Evolutionary conservation across 2,888 invertebrate species (phyloP).

Genomic region (Ochlodes sylvanus): DNA sequence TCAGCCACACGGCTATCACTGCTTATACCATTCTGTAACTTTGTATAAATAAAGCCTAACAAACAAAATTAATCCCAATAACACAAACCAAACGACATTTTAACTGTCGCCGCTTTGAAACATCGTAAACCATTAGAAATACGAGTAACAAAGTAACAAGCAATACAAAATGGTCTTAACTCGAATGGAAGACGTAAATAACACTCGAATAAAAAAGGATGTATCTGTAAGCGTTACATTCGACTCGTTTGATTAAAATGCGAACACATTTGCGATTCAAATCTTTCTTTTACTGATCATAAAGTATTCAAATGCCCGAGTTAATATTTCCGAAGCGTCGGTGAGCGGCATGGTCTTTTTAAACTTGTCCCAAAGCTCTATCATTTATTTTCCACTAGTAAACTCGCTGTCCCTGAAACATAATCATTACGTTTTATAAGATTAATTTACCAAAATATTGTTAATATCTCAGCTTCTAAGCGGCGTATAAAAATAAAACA

Average conservation of each 20-base stretch:
- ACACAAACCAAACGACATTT: slow-evolving; percentile 8
- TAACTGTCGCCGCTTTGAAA: slow-evolving; percentile 1
- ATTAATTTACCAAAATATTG: too few species aligned
- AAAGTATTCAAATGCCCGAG: slow-evolving; percentile 80
- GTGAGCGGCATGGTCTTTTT: slow-evolving; percentile 59
- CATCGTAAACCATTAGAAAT: slow-evolving; percentile 16
- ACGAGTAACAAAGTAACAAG: slow-evolving; percentile 16
- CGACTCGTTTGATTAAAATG: slow-evolving; percentile 75
- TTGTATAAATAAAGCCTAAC: too few species aligned
- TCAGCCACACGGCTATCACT: too few species aligned
- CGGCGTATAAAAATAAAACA: too few species aligned
- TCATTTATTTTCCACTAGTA: slow-evolving; percentile 61
- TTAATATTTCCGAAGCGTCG: slow-evolving; percentile 81
- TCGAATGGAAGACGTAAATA: slow-evolving; percentile 33
- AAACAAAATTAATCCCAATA: background rate
- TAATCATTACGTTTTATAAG: too few species aligned
- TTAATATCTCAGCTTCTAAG: too few species aligned
- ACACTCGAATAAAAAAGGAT: slow-evolving; percentile 27
- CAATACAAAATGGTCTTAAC: slow-evolving; percentile 25
- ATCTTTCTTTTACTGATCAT: slow-evolving; percentile 82
- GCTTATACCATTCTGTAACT: too few species aligned
- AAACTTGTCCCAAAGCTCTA: slow-evolving; percentile 48
- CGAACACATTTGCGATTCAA: slow-evolving; percentile 81
- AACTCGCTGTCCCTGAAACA: too few species aligned
- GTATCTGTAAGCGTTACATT: slow-evolving; percentile 40